These are phyloP conservation scores for Semnornis frantzii DNA, from an alignment of 2,113 vertebrate genomes.

Conservation along the genomic window DNA sequence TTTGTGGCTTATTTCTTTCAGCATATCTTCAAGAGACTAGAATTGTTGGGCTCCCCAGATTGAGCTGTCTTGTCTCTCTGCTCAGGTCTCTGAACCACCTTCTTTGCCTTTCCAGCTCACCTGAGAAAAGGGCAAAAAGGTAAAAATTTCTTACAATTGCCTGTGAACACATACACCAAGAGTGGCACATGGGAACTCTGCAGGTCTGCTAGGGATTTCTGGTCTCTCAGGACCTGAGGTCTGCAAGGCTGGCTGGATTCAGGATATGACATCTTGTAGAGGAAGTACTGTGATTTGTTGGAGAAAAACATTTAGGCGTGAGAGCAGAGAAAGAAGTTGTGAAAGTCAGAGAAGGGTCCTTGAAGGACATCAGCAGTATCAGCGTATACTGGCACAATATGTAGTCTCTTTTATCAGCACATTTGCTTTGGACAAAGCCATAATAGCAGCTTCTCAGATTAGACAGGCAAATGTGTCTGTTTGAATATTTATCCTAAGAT, in stretches of 20 bases:
- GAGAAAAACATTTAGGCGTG: not conserved
- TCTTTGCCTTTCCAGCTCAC: not conserved
- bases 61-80: not conserved
- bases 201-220: not conserved
- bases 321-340: not conserved
- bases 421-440: not conserved
- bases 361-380: not conserved
- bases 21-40: not conserved
- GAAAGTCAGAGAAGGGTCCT: not conserved
- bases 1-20: not conserved
- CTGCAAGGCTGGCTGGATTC: not conserved
- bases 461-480: not conserved
- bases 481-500: not conserved
- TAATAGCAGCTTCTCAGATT: not conserved
- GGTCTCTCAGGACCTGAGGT: not conserved
- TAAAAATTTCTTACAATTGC: not conserved
- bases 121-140: not conserved
- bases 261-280: not conserved
- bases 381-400: fast-evolving
- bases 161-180: not conserved
- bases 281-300: not conserved
- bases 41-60: not conserved
- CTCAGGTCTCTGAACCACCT: not conserved
- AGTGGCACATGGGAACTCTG: not conserved
- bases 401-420: not conserved